Conservation (phyloP, 2,888 invertebrate genomes). For the Subacronicta megacephala region DNA sequence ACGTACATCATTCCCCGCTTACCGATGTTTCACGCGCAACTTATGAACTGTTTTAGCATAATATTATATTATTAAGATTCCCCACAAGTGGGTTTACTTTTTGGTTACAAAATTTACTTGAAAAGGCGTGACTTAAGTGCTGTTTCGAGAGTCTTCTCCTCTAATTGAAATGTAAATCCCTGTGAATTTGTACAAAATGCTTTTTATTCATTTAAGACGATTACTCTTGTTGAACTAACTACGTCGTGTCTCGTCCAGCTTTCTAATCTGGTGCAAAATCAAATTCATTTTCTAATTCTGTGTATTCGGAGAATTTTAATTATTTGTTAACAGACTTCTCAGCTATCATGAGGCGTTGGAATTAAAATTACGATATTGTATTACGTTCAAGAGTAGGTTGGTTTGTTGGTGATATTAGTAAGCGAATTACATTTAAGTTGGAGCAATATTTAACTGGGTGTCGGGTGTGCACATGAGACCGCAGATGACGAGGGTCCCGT, state of each 20-base stretch:
- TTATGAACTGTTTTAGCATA: slow-evolving; percentile 62
- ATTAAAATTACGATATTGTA: slow-evolving; percentile 14
- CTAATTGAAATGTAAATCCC: slow-evolving; percentile 55
- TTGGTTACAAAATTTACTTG: slow-evolving; percentile 48
- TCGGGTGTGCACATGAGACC: slow-evolving; percentile 74
- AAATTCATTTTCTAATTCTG: slow-evolving; percentile 29
- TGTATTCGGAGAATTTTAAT: slow-evolving; percentile 44
- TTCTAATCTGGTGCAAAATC: slow-evolving; percentile 26
- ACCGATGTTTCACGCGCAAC: slow-evolving; percentile 56
- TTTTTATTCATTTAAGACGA: slow-evolving; percentile 44
- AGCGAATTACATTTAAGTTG: slow-evolving; percentile 61
- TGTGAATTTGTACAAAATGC: slow-evolving; percentile 42
- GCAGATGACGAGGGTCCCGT: slow-evolving; percentile 75
- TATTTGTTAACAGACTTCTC: slow-evolving; percentile 33
- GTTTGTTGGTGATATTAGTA: slow-evolving; percentile 37
- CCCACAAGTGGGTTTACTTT: slow-evolving; percentile 28
- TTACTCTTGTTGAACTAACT: slow-evolving; percentile 34
- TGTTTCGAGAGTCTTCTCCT: slow-evolving; percentile 28
- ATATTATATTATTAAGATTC: slow-evolving; percentile 45
- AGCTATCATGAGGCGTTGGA: slow-evolving; percentile 11
- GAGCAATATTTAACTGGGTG: slow-evolving; percentile 68
- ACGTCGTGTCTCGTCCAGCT: slow-evolving; percentile 12
- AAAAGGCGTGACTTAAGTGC: slow-evolving; percentile 42
- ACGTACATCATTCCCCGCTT: slow-evolving; percentile 25
- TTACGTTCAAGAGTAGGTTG: slow-evolving; percentile 13